Conservation (phyloP, 2,113 vertebrate genomes). For the Lethenteron camtschaticum region DNA sequence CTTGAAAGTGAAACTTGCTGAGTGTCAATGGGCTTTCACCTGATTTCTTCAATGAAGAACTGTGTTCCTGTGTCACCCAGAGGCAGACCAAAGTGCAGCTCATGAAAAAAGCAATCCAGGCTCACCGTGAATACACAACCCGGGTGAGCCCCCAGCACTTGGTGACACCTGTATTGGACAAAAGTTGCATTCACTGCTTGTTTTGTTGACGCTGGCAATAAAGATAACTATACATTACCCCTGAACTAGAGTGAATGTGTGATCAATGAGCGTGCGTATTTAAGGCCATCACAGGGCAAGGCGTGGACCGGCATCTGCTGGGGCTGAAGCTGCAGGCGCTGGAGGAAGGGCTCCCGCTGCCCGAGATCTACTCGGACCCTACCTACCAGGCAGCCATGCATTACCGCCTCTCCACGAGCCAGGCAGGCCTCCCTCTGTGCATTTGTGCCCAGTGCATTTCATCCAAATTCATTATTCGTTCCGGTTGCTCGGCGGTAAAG, state of each 20-base stretch:
- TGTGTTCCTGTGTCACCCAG: constrained; percentile 20
- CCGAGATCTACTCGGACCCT: constrained; percentile 86
- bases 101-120: constrained; percentile 34
- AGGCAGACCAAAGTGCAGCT: constrained; percentile 43
- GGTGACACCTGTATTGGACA: too few relatives aligned
- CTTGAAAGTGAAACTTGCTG: not conserved
- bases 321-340: constrained; percentile 66
- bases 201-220: too few relatives aligned
- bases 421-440: constrained; percentile 30
- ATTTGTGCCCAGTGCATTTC: not conserved
- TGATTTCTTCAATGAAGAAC: constrained; percentile 1
- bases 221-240: too few relatives aligned
- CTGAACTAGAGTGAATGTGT: too few relatives aligned
- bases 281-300: constrained; percentile 63
- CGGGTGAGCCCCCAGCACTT: constrained; percentile 26
- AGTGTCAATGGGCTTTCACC: not conserved
- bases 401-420: constrained; percentile 77
- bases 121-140: constrained; percentile 39
- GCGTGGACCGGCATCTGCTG: constrained; percentile 63
- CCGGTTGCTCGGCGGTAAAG: too few relatives aligned
- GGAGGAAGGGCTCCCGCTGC: constrained; percentile 69
- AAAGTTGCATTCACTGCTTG: too few relatives aligned
- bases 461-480: too few relatives aligned
- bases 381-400: constrained; percentile 69
- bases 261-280: not conserved